A percentile compares a stretch with the other conserved stretches of the same genome.
Conservation (phyloP, 30 jellyfish, hydroid and myxozoan species). For the Cassiopea xamachana region DNA sequence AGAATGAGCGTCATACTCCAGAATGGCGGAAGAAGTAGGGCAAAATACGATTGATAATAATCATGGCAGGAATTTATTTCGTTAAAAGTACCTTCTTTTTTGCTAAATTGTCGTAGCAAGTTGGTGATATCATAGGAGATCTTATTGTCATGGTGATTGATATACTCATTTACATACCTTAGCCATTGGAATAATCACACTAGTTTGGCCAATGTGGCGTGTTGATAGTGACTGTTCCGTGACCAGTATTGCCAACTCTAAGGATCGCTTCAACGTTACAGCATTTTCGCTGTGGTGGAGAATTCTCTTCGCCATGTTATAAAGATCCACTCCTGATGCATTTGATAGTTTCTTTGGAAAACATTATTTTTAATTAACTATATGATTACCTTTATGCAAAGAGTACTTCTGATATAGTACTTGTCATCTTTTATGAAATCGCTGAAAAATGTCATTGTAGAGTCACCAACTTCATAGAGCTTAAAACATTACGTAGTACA, state of each 20-base stretch:
- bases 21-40: background rate
- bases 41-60: too few species aligned
- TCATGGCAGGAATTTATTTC: too few species aligned
- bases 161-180: background rate
- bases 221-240: background rate
- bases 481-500: too few species aligned
- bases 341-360: background rate
- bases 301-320: background rate
- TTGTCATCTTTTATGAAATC: too few species aligned
- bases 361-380: too few species aligned
- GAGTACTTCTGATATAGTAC: too few species aligned
- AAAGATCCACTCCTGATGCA: background rate
- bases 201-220: background rate
- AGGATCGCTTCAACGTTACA: background rate
- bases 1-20: background rate
- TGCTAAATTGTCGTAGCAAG: too few species aligned
- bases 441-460: too few species aligned
- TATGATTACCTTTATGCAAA: background rate
- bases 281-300: slow-evolving; percentile 9
- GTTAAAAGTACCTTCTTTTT: too few species aligned
- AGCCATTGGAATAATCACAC: background rate
- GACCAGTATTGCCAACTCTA: slow-evolving; percentile 1
- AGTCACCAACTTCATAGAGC: too few species aligned
- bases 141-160: too few species aligned
- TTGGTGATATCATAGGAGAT: too few species aligned